phyloP scores from a whole-genome alignment of 2,797 vertebrate species.

The Sebastes hubbsi region DNA sequence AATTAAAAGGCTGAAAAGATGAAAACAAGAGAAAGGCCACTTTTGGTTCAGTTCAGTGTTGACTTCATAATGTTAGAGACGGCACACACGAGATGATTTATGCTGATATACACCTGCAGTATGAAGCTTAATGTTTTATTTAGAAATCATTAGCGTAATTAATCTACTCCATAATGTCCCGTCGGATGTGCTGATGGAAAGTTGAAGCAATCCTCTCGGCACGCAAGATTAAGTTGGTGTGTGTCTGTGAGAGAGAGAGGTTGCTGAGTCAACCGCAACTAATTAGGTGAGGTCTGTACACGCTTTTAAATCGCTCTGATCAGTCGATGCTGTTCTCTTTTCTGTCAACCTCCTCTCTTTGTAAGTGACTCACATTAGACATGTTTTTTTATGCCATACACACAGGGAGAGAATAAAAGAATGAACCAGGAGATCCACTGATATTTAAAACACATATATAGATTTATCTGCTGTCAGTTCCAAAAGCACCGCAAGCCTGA shows the following conservation, averaged over 20 bases:
- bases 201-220: slow-evolving; percentile 37
- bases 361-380: neutral
- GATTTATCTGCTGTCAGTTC: neutral
- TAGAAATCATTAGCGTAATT: slow-evolving; percentile 12
- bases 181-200: slow-evolving; percentile 57
- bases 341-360: neutral
- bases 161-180: slow-evolving; percentile 44
- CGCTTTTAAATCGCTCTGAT: neutral
- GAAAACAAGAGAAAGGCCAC: neutral
- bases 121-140: slow-evolving; percentile 10
- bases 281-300: slow-evolving; percentile 18
- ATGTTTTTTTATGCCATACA: neutral
- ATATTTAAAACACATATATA: neutral
- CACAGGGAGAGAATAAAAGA: neutral
- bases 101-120: neutral
- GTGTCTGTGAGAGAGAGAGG: neutral
- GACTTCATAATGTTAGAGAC: neutral
- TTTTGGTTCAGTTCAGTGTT: neutral
- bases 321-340: neutral
- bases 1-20: neutral
- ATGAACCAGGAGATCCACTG: neutral
- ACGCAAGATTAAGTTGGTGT: slow-evolving; percentile 40
- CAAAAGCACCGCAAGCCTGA: neutral
- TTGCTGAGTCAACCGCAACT: slow-evolving; percentile 33
- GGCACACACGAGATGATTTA: neutral